Evolutionary conservation across 2,797 vertebrate genomes (phyloP), one percentile per base, ranked within the genome.

Genomic region (Danio jaintianensis): DNA sequence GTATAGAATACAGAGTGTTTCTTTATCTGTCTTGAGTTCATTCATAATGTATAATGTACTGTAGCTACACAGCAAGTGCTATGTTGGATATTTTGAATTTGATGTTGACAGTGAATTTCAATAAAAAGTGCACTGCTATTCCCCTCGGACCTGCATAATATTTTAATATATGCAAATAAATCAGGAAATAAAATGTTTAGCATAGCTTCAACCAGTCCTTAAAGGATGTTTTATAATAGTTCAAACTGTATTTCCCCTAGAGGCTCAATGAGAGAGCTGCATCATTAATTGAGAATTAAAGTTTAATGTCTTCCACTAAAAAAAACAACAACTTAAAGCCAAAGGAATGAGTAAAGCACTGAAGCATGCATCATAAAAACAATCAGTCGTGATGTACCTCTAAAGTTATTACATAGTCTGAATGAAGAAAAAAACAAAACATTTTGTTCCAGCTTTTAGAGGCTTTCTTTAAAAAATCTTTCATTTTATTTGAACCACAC

Each of bases 71-170:
- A 69, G 16, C n/a, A 78, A 80, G 8, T 70, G 29, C 43, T 50
- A 22, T 75, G 5, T 71, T 53, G 36, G 58, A 70, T 15, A 68
- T 80, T 82, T 78, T 53, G 38, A 15, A 63, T 74, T 80, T 70
- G 53, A 78, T 78, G 78, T 80, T 85, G 38, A 22, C 56, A n/a
- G 18, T 81, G 75, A 47, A 72, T 78, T 83, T 84, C 42, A 86
- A 86, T 86, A 84, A 86, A 69, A 73, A 1, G 3, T 70, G 61
- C 80, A 63, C 67, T 68, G 40, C 61, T 42, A 76, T 56, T 42
- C 6, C 48, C 78, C 3, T 47, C 58, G 22, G 43, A 40, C 59
- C 20, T 48, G 42, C 42, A 56, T 47, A 53, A 52, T 20, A 50
- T 55, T 55, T 58, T 63, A 42, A 75, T 13, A 68, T 16, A 53